These are phyloP conservation scores for Phrynocephalus guinanensis DNA, from an alignment of 2,797 vertebrate species.

Conservation along the genomic window DNA sequence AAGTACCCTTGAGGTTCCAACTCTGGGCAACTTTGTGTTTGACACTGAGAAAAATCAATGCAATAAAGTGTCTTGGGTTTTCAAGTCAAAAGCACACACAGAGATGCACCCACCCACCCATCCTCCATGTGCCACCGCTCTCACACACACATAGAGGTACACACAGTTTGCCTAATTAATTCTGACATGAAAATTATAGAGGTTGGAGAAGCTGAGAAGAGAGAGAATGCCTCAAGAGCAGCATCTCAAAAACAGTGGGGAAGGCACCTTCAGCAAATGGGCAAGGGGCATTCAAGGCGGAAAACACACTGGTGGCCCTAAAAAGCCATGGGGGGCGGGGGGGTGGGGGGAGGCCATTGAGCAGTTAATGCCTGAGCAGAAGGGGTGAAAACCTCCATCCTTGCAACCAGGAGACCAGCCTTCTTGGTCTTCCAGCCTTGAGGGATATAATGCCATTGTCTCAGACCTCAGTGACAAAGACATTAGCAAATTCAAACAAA, in stretches of 20 bases:
- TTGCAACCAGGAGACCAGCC: too few species aligned
- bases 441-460: too few species aligned
- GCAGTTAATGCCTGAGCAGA: not conserved
- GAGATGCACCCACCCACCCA: not conserved
- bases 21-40: not conserved
- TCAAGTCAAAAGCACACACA: not conserved
- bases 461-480: too few species aligned
- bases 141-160: not conserved
- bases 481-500: too few species aligned
- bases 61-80: not conserved
- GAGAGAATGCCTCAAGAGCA: not conserved
- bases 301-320: not conserved
- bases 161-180: not conserved
- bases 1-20: not conserved
- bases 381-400: not conserved
- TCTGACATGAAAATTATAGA: slow-evolving; percentile 53
- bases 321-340: not conserved
- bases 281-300: not conserved
- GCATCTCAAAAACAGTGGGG: not conserved
- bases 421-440: too few species aligned
- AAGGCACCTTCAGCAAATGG: not conserved
- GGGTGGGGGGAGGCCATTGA: too few species aligned
- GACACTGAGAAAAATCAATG: not conserved
- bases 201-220: not conserved
- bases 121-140: too few species aligned